Conservation (phyloP, 2,797 vertebrate genomes). For the Acanthiza pusilla region DNA sequence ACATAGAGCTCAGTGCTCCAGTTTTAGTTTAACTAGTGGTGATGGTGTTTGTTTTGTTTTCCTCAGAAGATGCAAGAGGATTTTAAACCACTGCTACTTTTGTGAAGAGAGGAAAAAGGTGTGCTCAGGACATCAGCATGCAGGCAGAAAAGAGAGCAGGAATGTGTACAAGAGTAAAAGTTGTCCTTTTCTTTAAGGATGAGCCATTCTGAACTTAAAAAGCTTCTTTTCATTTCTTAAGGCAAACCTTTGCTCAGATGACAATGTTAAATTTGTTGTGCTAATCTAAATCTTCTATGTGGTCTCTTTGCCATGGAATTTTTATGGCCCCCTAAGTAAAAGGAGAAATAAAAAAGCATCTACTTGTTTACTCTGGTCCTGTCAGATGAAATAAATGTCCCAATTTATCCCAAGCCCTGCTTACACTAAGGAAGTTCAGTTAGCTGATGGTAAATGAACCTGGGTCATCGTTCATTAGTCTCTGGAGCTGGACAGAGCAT, state of each 20-base stretch:
- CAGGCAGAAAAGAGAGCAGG: not conserved
- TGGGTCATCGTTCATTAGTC: not conserved
- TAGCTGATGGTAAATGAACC: conserved; percentile 8
- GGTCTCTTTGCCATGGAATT: not conserved
- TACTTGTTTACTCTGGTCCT: conserved; percentile 49
- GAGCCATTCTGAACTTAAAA: not conserved
- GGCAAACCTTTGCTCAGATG: not conserved
- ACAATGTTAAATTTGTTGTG: not conserved
- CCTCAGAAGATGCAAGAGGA: not conserved
- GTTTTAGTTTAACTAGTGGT: not conserved
- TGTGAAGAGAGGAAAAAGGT: not conserved
- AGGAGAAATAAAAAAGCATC: conserved; percentile 34
- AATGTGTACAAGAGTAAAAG: not conserved
- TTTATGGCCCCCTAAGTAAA: not conserved
- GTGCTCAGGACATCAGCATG: not conserved
- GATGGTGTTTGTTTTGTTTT: not conserved
- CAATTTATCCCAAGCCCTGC: conserved; percentile 30
- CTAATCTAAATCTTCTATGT: not conserved
- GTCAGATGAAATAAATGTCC: conserved; percentile 56
- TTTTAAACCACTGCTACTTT: not conserved
- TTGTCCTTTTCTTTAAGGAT: not conserved
- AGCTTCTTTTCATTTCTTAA: not conserved
- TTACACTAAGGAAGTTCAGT: conserved; percentile 4
- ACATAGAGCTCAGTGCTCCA: not conserved
- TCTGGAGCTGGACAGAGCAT: not conserved